Base-by-base conservation (phyloP, 37 sponge, comb jelly and placozoan species). In the Eunapius fragilis region DNA sequence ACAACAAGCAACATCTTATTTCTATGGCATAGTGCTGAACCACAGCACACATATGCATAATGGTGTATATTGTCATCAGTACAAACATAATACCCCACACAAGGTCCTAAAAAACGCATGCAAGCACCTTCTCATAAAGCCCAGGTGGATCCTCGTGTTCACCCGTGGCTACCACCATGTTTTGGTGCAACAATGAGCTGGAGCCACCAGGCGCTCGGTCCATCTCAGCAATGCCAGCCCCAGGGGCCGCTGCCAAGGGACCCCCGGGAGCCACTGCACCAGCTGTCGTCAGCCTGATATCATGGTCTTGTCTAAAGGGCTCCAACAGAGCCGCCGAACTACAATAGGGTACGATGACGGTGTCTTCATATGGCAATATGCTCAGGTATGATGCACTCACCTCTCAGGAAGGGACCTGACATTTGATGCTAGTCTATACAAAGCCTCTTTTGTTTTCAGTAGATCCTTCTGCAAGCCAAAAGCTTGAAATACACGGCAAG, bases 111-210 rank as follows among this genome's bases (percentile, higher is more conserved):
- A 28, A 13, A 6, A 12, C 6, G 71, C 6, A 23, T 3, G 13
- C 31, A 58, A 37, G 38, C 37, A 94, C 96, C 91, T 95, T 95
- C 82, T 97, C 97, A 89, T 92, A 90, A 14, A 97, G 93, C 0
- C 97, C 97, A 41, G 97, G 97, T 25, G 97, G 97, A 70, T 97
- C 97, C 70, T 97, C 97, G 49, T 89, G 68, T 22, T 91, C 94
- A n/a, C 85, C 33, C 45, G 85, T 78, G 26, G 77, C 68, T 13
- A 72, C 37, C 17, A 36, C 37, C 30, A 22, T 72, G 45, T 13
- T 71, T 30, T 70, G 82, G 67, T 74, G 81, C 68, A 83, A 80
- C 70, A 49, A 32, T 27, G 80, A 17, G 10, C 76, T 80, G 28
- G 90, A 75, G 41, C 74, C 84, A 0, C 86, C 86, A 13, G 79